phyloP scores from a whole-genome alignment of 64 coral and sea anemone genomes.

The Platygyra sinensis region DNA sequence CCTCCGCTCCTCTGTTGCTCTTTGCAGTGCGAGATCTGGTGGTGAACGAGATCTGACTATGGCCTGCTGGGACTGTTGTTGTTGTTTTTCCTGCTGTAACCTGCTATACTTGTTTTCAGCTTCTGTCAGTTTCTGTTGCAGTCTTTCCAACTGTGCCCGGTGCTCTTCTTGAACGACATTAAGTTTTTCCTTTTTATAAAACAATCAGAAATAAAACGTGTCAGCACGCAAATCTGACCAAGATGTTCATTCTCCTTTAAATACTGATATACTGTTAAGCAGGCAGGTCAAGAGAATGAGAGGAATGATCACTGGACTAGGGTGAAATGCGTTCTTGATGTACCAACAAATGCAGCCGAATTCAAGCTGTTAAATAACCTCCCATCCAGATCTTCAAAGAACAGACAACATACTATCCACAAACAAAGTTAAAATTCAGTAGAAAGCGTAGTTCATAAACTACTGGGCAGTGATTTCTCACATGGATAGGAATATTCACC shows the following conservation, averaged over 20 bases:
- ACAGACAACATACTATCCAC: too few relatives aligned
- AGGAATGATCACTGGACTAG: too few relatives aligned
- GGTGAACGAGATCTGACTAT: slow-evolving; percentile 67
- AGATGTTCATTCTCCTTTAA: too few relatives aligned
- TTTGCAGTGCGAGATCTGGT: slow-evolving; percentile 51
- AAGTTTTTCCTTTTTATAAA: slow-evolving; percentile 70
- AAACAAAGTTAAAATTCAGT: too few relatives aligned
- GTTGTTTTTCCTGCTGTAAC: slow-evolving; percentile 62
- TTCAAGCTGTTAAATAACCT: too few relatives aligned
- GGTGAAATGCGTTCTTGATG: too few relatives aligned
- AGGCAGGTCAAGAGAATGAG: too few relatives aligned
- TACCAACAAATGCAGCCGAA: too few relatives aligned
- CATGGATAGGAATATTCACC: not conserved
- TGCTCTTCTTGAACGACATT: slow-evolving; percentile 68
- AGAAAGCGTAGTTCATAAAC: too few relatives aligned
- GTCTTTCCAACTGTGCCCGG: slow-evolving; percentile 39
- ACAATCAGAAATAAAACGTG: not conserved
- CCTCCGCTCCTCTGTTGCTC: slow-evolving; percentile 73
- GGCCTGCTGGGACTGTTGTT: slow-evolving; percentile 55
- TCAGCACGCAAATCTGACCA: not conserved
- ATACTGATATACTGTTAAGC: too few relatives aligned
- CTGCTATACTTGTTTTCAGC: slow-evolving; percentile 61
- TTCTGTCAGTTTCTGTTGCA: slow-evolving; percentile 76
- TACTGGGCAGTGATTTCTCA: too few relatives aligned
- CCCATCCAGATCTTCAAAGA: too few relatives aligned